Base-by-base conservation (phyloP, 2,797 vertebrate species). In the Sphenopsis melanotis region DNA sequence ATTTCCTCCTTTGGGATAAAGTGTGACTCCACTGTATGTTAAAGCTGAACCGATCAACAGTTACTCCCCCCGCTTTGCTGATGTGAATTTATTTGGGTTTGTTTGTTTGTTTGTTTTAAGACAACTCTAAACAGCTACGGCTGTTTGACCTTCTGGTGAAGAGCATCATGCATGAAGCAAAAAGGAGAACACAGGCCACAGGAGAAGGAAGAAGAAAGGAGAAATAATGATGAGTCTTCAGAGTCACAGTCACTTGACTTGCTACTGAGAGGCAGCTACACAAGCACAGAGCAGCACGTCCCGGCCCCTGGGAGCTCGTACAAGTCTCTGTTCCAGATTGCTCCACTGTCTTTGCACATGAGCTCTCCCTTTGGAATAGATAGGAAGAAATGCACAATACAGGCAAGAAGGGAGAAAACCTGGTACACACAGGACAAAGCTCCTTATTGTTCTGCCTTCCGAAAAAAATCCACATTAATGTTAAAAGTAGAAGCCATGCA, bases 1-100 rank as follows among this genome's bases (percentile, higher is more conserved):
- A 97, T 96, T 98, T 98, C 96, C 97, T 98, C 90, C 94, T 97
- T 68, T 92, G 91, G 94, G 88, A 97, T 93, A 68, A 92, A 94
- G 72, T 76, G 72, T 53, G 87, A 90, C 53, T 87, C 77, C 49
- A 61, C 68, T 63, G 82, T 49, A 49, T 24, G 55, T 75, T 80
- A 90, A 91, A 78, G 83, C 79, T 82, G 60, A 92, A 63, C 47
- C 70, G 72, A 90, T 86, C 57, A 74, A 74, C 64, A 68, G 87
- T 79, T 81, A 90, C 82, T 90, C 90, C 66, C 44, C 46, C 24
- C 1, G 0, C 27, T 64, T 47, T 1, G 3, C 87, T 94, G 39
- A 72, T 30, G 19, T 41, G 21, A n/a, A 77, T 74, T 81, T 53
- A 72, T 75, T 65, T 42, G 34, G 53, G n/a, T 84, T 79, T 49